Evolutionary conservation across 2,888 invertebrate genomes (phyloP).

Genomic region (Aphidius colemani): DNA sequence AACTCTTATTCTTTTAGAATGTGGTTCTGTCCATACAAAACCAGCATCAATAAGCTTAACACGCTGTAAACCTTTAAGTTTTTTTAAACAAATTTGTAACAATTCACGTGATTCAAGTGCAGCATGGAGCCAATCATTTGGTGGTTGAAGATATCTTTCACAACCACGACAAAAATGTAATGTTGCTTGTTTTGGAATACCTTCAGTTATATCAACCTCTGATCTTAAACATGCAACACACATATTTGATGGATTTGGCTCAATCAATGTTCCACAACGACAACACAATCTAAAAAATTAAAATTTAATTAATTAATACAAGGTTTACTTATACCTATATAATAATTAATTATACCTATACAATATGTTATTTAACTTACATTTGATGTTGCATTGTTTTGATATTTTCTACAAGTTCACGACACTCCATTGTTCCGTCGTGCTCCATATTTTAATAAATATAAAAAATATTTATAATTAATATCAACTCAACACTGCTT

Average conservation of each 20-base stretch:
- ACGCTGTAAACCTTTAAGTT: slow-evolving; percentile 84
- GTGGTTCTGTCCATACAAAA: slow-evolving; percentile 99
- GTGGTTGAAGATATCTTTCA: slow-evolving; percentile 91
- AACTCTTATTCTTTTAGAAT: slow-evolving; percentile 95
- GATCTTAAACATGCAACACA: slow-evolving; percentile 92
- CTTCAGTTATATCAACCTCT: slow-evolving; percentile 93
- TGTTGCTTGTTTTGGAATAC: slow-evolving; percentile 91
- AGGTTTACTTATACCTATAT: no score
- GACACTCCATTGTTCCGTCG: neutral
- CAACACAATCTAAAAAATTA: slow-evolving; percentile 78
- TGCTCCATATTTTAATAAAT: neutral
- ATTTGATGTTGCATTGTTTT: slow-evolving; percentile 30
- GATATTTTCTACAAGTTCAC: neutral
- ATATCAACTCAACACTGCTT: no score
- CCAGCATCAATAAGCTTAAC: slow-evolving; percentile 94
- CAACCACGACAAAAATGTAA: slow-evolving; percentile 91
- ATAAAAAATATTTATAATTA: neutral
- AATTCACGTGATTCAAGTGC: slow-evolving; percentile 90
- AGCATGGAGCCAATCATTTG: slow-evolving; percentile 84
- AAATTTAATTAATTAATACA: neutral
- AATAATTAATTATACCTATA: slow-evolving; percentile 21
- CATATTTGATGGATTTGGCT: slow-evolving; percentile 97
- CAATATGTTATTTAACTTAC: slow-evolving; percentile 22
- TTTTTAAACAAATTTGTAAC: slow-evolving; percentile 87
- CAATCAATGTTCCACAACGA: slow-evolving; percentile 89